phyloP scores from a whole-genome alignment of 1,140 invertebrate species.

The Planococcus citri region DNA sequence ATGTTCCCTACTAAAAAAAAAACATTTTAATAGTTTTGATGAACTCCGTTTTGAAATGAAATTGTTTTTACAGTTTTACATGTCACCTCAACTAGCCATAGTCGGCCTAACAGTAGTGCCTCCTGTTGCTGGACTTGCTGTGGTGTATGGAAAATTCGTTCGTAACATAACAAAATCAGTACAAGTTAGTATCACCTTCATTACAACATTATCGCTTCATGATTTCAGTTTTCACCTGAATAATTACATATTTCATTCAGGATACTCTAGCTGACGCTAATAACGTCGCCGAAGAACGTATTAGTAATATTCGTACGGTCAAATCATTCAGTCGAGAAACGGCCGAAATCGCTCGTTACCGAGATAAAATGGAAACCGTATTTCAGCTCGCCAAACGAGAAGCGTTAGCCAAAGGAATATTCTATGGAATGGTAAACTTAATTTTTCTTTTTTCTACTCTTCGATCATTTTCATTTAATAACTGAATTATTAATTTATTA shows the following conservation, averaged over 20 bases:
- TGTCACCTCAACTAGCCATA: slow-evolving; percentile 73
- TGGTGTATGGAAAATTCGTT: slow-evolving; percentile 81
- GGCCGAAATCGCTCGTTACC: slow-evolving; percentile 60
- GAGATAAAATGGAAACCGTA: slow-evolving; percentile 54
- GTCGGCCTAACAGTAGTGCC: slow-evolving; percentile 79
- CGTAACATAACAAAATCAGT: slow-evolving; percentile 70
- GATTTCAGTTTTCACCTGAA: background rate
- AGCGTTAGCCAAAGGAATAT: slow-evolving; percentile 69
- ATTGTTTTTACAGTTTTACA: slow-evolving; percentile 55
- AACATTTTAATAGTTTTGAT: background rate
- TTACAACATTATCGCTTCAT: background rate
- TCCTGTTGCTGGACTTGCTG: slow-evolving; percentile 67
- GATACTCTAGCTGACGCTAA: slow-evolving; percentile 71
- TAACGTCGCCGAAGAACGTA: slow-evolving; percentile 80
- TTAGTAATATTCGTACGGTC: slow-evolving; percentile 88
- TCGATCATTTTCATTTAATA: background rate
- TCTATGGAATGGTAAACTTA: slow-evolving; percentile 89
- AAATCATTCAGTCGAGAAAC: slow-evolving; percentile 80
- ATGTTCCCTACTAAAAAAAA: too few species aligned
- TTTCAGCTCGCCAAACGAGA: slow-evolving; percentile 74
- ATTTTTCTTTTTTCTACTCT: background rate
- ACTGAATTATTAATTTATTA: slow-evolving; percentile 32
- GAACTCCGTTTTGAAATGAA: slow-evolving; percentile 4
- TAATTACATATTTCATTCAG: slow-evolving; percentile 34
- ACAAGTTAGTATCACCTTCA: slow-evolving; percentile 33